Base-by-base conservation (phyloP, 2,888 invertebrate species). In the Lasioglossum zephyrum region DNA sequence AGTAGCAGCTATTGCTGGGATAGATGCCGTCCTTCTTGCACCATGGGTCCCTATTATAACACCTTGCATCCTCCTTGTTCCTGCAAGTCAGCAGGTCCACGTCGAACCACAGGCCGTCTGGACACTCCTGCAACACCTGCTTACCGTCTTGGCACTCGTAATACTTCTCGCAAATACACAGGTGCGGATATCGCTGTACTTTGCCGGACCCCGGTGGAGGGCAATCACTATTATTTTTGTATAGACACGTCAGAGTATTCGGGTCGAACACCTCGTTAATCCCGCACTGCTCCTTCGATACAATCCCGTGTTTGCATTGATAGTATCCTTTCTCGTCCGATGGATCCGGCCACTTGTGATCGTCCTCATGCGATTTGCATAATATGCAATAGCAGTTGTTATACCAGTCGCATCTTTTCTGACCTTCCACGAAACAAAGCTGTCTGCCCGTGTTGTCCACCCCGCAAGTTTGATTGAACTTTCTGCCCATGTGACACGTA, bases 21-120 rank as follows among this genome's bases (percentile, higher is more conserved):
- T 2, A 53, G 8, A 16, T 0, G 6, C 31, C 31, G 2, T 18
- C 66, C 18, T 0, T 0, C 2, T 5, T 3, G 2, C 66, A 31
- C 6, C 0, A 0, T 2, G 5, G 0, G 0, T 0, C 0, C 8
- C 6, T 8, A 0, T 18, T 8, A 0, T 5, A 0, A 6, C 66
- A 66, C 4, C 16, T 8, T 1, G 66, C 36, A 8, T 18, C 36
- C 18, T 36, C 16, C 0, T 5, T 8, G 11, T 8, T 0, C 31
- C 11, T 2, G 31, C 63, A 66, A 2, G 0, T 66, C 66, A 36
- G 16, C 16, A 2, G 0, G 6, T 39, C 39, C 2, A 0, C 36
- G 18, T 69, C 69, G 69, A 69, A 69, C 39, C 9, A 22, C 39
- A 1, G 4, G 8, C 69, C 39, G 22, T 1, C 11, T 1, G n/a